Evolutionary conservation across 2,113 vertebrate species (phyloP), one percentile per base, ranked within the genome.

Genomic region (Rhinichthys klamathensis): DNA sequence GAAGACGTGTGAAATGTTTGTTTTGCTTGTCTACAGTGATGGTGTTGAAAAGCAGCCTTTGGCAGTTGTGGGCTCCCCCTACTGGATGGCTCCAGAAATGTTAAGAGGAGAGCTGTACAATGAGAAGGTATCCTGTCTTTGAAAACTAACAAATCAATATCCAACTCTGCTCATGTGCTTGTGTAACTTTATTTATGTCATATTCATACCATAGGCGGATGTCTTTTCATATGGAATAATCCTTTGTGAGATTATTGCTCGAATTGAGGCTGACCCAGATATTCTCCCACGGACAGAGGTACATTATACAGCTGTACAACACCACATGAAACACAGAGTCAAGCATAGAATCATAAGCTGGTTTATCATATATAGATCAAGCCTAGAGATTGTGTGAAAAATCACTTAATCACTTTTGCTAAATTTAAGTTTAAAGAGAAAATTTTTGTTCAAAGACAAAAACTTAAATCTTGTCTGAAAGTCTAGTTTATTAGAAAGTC

Each of bases 71-170:
- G 97, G 98, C 32, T 99, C 98, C 23, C 98, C 97, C 0, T 99
- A 97, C 87, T 99, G 98, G 98, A 99, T 99, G 97, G 98, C 98
- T 5, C 98, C 98, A 0, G 98, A 99, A 85, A 96, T 98, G 73
- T 94, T 99, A 87, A 95, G 95, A 83, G 97, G 97, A 86, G 96
- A 99, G 89, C 89, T 98, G 32, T 99, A 99, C 82, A 90, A 99
- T 0, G 97, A 99, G 92, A 99, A 98, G 97, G 98, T 99, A 89
- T 51, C 1, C 6, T 44, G 21, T 49, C 41, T 51, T 72, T 21
- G 25, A 72, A 83, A 35, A 69, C 44, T 1, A 65, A 46, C 41
- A 23, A 44, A 6, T 83, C 23, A 83, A 12, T 1, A 0, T 83
- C 16, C 16, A 32, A 9, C 18, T 69, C 25, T 56, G 5, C 35